Conservation (phyloP, 2,888 invertebrate species). For the Euspilapteryx auroguttella region DNA sequence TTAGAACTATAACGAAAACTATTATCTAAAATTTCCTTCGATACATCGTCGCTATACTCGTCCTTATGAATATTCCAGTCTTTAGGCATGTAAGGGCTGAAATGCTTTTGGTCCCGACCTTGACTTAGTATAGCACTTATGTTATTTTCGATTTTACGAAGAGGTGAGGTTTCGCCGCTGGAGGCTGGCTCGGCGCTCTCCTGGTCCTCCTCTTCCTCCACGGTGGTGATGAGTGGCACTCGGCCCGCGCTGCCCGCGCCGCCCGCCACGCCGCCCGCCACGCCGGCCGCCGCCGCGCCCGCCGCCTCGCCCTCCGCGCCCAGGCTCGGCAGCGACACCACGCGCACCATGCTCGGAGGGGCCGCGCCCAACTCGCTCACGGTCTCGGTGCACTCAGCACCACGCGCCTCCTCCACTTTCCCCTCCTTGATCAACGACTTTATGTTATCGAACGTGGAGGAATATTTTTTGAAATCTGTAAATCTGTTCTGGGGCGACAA, state of each 20-base stretch:
- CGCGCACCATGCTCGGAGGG: slow-evolving; percentile 67
- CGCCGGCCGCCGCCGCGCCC: slow-evolving; percentile 58
- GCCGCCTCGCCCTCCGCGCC: slow-evolving; percentile 53
- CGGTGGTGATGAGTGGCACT: slow-evolving; percentile 68
- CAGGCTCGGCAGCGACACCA: slow-evolving; percentile 68
- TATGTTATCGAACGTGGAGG: slow-evolving; percentile 77
- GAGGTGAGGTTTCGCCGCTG: slow-evolving; percentile 66
- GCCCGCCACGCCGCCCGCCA: slow-evolving; percentile 49
- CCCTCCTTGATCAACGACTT: slow-evolving; percentile 74
- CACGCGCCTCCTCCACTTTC: slow-evolving; percentile 59
- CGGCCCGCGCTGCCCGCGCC: slow-evolving; percentile 55
- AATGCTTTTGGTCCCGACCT: slow-evolving; percentile 57
- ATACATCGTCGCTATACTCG: slow-evolving; percentile 57
- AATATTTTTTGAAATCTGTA: slow-evolving; percentile 70
- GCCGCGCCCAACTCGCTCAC: slow-evolving; percentile 65
- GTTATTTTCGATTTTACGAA: slow-evolving; percentile 72
- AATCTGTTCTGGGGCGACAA: slow-evolving; percentile 58
- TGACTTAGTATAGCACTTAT: slow-evolving; percentile 69
- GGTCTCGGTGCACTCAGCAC: slow-evolving; percentile 55
- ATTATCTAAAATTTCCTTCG: slow-evolving; percentile 53
- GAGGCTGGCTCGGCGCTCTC: slow-evolving; percentile 64
- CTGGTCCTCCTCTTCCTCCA: slow-evolving; percentile 72
- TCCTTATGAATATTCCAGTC: slow-evolving; percentile 63
- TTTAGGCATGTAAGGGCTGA: slow-evolving; percentile 55
- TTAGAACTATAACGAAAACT: slow-evolving; percentile 56